Base-by-base conservation (phyloP, 2,888 invertebrate species). In the Schrankia costaestrigalis region DNA sequence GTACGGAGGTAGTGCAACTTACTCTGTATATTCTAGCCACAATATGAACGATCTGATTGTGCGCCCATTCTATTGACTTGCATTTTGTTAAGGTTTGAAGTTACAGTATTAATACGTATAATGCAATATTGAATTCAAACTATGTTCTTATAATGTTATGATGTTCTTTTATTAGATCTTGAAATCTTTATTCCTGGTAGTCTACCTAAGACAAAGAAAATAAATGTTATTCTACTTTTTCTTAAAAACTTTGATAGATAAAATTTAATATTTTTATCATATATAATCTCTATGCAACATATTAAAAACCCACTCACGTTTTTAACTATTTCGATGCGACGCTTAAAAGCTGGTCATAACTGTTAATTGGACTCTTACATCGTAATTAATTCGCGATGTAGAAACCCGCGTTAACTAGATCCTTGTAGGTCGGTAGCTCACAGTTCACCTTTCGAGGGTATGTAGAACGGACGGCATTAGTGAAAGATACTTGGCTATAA, bases 1-100 rank as follows among this genome's bases (percentile, higher is more conserved):
- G 58, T 59, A 68, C 61, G 69, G 58, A 55, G 64, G 55, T 46
- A 51, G 50, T 58, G 60, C 63, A 63, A 58, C 58, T 56, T 47
- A 40, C 46, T 38, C 49, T 48, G 43, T 50, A 52, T 57, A 58
- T 37, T 44, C 49, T 54, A 33, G 46, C 41, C 54, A 58, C 52
- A 58, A 54, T 53, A 59, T 56, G 47, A 55, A 57, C 56, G 53
- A 59, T 50, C 55, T 50, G 56, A 55, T 63, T 60, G 56, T 60
- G 55, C 46, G 54, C 45, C 49, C 42, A 57, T 59, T 58, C 51
- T 56, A 58, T 56, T 52, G 48, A 50, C 46, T 54, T 51, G 41
- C 31, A 31, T 34, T 35, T 44, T 47, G 45, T 58, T 46, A 37
- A 41, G 47, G 51, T 45, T 47, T 57, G 11, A 53, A 36, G 44